A percentile compares a stretch with the other conserved stretches of the same genome.
These are phyloP conservation scores for Chironex yamaguchii DNA, from an alignment of 30 jellyfish, hydroid and myxozoan species.

Conservation along the genomic window DNA sequence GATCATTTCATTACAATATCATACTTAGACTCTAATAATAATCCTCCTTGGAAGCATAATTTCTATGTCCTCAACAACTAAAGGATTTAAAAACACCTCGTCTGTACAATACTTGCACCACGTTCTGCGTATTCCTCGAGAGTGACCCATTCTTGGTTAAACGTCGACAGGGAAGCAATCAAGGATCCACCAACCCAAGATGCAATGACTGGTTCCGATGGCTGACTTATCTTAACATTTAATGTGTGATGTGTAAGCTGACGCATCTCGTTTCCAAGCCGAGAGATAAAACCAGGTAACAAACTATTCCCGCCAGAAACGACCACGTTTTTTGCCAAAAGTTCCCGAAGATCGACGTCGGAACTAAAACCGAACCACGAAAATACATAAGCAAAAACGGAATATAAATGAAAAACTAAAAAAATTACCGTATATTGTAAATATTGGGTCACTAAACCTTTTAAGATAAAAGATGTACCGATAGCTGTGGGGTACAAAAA, in stretches of 20 bases:
- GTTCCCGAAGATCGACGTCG: constrained; percentile 58
- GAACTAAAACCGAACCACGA: constrained; percentile 49
- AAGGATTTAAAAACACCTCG: constrained; percentile 80
- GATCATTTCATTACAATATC: no score
- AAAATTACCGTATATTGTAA: no score
- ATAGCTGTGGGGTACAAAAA: no score
- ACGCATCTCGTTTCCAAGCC: constrained; percentile 78
- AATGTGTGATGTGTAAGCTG: constrained; percentile 23
- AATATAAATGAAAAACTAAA: no score
- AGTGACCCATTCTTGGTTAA: constrained; percentile 80
- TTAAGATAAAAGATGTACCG: no score
- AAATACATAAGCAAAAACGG: neutral
- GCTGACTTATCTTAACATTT: constrained; percentile 29
- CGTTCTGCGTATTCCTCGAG: constrained; percentile 91
- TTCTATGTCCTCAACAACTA: no score
- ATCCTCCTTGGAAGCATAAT: no score
- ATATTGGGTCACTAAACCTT: no score
- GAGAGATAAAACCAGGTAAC: constrained; percentile 77
- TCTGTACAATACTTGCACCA: constrained; percentile 85
- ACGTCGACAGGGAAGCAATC: constrained; percentile 83
- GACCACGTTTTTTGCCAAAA: constrained; percentile 66
- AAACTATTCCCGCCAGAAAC: constrained; percentile 89
- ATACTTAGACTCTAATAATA: no score
- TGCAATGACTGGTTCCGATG: constrained; percentile 86
- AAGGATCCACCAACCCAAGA: constrained; percentile 98